phyloP scores from a whole-genome alignment of 2,113 vertebrate genomes.

The Chionomys nivalis region DNA sequence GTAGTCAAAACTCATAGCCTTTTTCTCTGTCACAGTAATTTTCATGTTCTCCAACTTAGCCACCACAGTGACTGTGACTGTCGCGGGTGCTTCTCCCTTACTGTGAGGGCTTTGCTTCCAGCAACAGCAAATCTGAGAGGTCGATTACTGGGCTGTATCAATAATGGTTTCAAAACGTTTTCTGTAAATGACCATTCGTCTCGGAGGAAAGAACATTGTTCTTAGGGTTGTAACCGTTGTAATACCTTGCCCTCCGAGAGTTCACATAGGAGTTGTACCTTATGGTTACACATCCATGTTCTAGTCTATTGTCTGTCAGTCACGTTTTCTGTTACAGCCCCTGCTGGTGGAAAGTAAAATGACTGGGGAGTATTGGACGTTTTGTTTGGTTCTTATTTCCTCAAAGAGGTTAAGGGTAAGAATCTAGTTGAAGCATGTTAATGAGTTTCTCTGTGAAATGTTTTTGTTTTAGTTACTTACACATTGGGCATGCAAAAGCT shows the following conservation, averaged over 20 bases:
- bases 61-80: not conserved
- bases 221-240: not conserved
- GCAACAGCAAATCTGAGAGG: not conserved
- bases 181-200: not conserved
- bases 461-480: constrained; percentile 91
- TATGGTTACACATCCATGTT: not conserved
- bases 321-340: not conserved
- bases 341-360: constrained; percentile 21
- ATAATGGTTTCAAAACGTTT: not conserved
- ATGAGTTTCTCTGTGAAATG: constrained; percentile 70
- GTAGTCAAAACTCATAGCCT: not conserved
- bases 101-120: accelerated
- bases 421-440: constrained; percentile 56
- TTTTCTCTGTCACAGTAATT: not conserved
- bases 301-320: constrained; percentile 2
- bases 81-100: not conserved
- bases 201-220: not conserved
- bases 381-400: constrained; percentile 51
- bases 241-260: not conserved
- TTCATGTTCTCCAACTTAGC: not conserved
- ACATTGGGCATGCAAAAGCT: constrained; percentile 98
- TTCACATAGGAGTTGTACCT: not conserved
- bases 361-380: not conserved
- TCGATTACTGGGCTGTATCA: accelerated
- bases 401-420: constrained; percentile 49